Conservation (phyloP, 2,113 vertebrate genomes). For the Eubucco bourcierii region DNA sequence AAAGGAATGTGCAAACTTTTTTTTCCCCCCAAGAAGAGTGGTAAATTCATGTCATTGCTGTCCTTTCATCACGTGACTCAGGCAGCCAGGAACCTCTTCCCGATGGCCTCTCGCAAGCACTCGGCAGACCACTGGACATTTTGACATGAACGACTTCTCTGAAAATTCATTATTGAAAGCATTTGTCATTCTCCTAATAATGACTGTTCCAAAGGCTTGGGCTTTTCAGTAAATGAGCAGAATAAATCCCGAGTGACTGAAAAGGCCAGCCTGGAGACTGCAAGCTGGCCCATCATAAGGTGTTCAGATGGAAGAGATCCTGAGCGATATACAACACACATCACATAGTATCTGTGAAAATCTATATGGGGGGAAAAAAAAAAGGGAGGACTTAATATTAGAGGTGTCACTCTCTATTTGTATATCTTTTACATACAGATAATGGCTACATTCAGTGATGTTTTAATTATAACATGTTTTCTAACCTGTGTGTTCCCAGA, state of each 20-base stretch:
- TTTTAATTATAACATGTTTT: not conserved
- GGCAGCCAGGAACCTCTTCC: not conserved
- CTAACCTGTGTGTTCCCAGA: not conserved
- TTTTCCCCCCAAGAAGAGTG: not conserved
- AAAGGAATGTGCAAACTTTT: not conserved
- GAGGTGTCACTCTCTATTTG: not conserved
- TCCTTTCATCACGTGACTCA: not conserved
- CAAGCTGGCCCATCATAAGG: not conserved
- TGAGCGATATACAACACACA: not conserved
- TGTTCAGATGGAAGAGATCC: not conserved
- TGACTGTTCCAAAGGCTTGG: not conserved
- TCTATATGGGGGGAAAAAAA: not conserved
- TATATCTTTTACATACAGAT: not conserved
- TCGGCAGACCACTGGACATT: not conserved
- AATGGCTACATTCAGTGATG: not conserved
- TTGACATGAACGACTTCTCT: not conserved
- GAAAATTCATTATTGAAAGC: not conserved
- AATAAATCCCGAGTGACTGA: not conserved
- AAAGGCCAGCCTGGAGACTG: not conserved
- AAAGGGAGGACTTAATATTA: not conserved
- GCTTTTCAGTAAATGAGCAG: not conserved
- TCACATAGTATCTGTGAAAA: not conserved
- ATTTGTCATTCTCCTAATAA: not conserved
- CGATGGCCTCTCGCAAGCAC: not conserved
- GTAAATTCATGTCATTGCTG: not conserved